Base-by-base conservation (phyloP, 2,888 invertebrate species). In the Diaperis boleti region DNA sequence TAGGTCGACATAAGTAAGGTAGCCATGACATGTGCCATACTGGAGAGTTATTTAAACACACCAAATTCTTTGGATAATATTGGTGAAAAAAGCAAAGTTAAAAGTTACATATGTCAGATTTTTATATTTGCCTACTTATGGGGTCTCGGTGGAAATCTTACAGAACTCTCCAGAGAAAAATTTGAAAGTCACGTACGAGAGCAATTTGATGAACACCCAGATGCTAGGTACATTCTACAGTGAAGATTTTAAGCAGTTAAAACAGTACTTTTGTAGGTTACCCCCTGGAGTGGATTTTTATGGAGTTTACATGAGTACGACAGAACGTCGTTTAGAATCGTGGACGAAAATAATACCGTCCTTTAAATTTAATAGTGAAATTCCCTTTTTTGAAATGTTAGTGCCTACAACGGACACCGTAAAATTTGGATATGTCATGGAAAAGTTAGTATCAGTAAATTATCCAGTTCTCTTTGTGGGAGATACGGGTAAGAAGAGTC, bases 381-480 rank as follows among this genome's bases (percentile, higher is more conserved):
- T 85, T 17, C 92, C 94, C 0, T 96, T 94, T 82, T 95, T 95
- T 75, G 95, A 96, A 75, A 92, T 94, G 76, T 83, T 95, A 5
- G 95, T 96, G 5, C 96, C 95, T 0, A 96, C 96, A 0, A 87
- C 90, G n/a, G 95, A 96, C 75, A 96, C 95, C 0, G 91, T 94
- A 0, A 86, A 95, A 71, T 95, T 91, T 76, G 93, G 94, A 57
- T 94, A 89, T 76, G 80, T 94, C 35, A 88, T 92, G 83, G 88
- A 92, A 72, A 87, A 91, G 72, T 82, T 96, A 7, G 84, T 95
- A 10, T 82, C 86, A 5, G 85, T 87, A 1, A 87, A 89, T 22
- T 89, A 89, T 71, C 91, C 95, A 0, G 93, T 95, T 5, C 87
- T 96, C 81, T 90, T 92, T 68, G 94, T 94, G n/a, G 96, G 96